Base-by-base conservation (phyloP, 2,113 vertebrate genomes). In the Brevimyrus niger region DNA sequence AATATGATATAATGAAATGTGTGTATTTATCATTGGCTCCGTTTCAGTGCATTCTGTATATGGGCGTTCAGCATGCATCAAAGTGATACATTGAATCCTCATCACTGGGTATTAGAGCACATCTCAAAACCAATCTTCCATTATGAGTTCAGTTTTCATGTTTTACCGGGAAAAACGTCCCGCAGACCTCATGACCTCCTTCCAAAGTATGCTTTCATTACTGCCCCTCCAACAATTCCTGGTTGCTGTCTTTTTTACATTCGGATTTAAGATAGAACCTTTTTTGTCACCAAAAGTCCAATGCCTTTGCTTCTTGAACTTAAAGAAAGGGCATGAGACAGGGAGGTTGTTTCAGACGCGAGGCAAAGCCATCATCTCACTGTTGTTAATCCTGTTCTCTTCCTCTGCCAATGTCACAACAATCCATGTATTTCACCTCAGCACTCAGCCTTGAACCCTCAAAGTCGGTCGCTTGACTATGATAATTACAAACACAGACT, bases 1-100 rank as follows among this genome's bases (percentile, higher is more conserved):
- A 97, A 98, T 99, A 97, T 94, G 95, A 94, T 96, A 96, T 96
- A 96, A 96, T 96, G 96, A 96, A 96, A 91, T 97, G 96, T 96
- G 96, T 96, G 96, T 96, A 96, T 97, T 97, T 95, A 98, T 97
- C 93, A 94, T 94, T 92, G 92, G 93, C 91, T 94, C 92, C 17
- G 31, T 84, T 82, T 47, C 35, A 38, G 48, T 73, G 51, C 46
- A 50, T 47, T 88, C 38, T 65, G 35, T 35, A n/a, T 44, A 76
- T 17, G 31, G 69, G 44, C 2, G 11, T 53, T 51, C 27, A 53
- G n/a, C 48, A 51, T 51, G 84, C 48, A 53, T 86, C 48, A 86
- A 7, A 15, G 84, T 50, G 27, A 86, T 53, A 51, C 85, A 86
- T 51, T 15, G 27, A 21, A 86, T 21, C 27, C 46, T 86, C 48